Evolutionary conservation across 1,140 invertebrate species (phyloP), one percentile per base, ranked within the genome.

Genomic region (Elymnias hypermnestra): DNA sequence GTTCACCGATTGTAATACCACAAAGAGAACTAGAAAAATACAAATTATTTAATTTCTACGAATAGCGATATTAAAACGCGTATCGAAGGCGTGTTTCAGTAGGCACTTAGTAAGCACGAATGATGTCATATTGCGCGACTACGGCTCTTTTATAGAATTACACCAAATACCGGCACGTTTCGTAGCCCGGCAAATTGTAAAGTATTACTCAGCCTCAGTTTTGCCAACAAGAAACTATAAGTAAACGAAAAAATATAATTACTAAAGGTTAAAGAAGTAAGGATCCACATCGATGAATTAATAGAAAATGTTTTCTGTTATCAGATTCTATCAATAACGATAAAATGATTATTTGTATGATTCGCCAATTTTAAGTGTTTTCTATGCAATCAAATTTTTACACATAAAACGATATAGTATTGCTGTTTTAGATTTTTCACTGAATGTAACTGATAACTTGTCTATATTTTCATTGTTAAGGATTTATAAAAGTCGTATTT

Each of bases 11-110:
- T 60, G 43, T 51, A 63, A 22, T 13, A 56, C 35, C 25, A 58
- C 18, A 39, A 63, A 28, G 10, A 72, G 26, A 41, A 48, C 67
- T 70, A 55, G 25, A 72, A 70, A 23, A 39, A 52, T n/a, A n/a
- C n/a, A n/a, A n/a, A 47, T 38, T 26, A 47, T n/a, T 15, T 1
- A 2, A n/a, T n/a, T n/a, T n/a, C n/a, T n/a, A n/a, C n/a, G n/a
- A n/a, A n/a, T n/a, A n/a, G n/a, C n/a, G n/a, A 17, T 18, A 3
- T 33, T 9, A n/a, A 2, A 17, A 2, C 6, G 14, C 14, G 14
- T 33, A 15, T 3, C 14, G 12, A 8, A 33, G 7, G 1, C 7
- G 33, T 36, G 17, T 21, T 19, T 19, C 33, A 12, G 3, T 10
- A 19, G 19, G 12, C 17, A 10, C 13, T 17, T 33, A 7, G 13